phyloP scores from a whole-genome alignment of 2,797 vertebrate genomes.

The Prionace glauca region DNA sequence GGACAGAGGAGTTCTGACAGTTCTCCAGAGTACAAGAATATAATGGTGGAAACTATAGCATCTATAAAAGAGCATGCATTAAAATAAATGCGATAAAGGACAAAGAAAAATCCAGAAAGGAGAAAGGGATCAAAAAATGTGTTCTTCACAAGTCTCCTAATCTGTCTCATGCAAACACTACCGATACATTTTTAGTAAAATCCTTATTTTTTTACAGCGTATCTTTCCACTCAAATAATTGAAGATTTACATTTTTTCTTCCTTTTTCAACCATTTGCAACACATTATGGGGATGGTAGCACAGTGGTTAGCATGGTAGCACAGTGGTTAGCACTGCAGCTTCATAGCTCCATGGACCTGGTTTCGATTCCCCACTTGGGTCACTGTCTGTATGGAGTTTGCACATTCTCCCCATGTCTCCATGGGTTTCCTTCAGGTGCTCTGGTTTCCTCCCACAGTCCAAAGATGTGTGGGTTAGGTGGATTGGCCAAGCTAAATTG shows the following conservation, averaged over 20 bases:
- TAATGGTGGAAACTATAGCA: not conserved
- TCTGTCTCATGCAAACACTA: not conserved
- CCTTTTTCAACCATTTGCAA: not conserved
- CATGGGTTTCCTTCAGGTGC: too few relatives aligned
- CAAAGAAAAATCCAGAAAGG: not conserved
- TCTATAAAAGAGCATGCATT: too few relatives aligned
- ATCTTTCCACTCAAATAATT: not conserved
- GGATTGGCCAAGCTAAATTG: too few relatives aligned
- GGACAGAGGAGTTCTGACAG: not conserved
- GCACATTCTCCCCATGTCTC: too few relatives aligned
- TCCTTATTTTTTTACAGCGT: not conserved
- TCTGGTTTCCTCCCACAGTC: too few relatives aligned
- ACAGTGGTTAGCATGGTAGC: too few relatives aligned
- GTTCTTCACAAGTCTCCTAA: not conserved
- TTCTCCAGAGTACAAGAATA: not conserved
- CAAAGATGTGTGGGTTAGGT: too few relatives aligned
- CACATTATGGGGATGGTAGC: not conserved
- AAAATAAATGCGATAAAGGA: not conserved
- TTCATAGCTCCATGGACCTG: too few relatives aligned
- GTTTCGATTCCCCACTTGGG: too few relatives aligned
- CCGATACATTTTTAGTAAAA: not conserved
- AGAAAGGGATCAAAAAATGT: not conserved
- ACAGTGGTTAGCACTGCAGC: too few relatives aligned
- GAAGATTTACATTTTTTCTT: not conserved
- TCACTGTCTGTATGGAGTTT: too few relatives aligned